Evolutionary conservation across 1,140 invertebrate species (phyloP).

Genomic region (Drosophila repletoides): DNA sequence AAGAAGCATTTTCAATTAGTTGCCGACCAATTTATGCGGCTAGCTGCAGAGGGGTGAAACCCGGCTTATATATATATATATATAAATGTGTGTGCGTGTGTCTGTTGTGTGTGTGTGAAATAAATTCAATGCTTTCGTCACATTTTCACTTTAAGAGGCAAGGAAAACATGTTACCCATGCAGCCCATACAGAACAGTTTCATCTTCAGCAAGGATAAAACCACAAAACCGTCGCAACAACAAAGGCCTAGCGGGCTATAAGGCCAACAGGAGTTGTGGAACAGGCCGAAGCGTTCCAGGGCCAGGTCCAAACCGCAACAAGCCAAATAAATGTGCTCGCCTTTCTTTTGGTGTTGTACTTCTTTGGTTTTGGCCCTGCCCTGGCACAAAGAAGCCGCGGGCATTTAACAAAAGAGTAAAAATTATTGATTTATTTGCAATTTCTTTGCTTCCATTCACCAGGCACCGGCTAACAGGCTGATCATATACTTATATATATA

Average conservation of each 20-base stretch:
- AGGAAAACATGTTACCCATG: slow-evolving; percentile 3
- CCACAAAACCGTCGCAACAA: slow-evolving; percentile 63
- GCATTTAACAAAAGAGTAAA: slow-evolving; percentile 57
- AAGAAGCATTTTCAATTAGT: slow-evolving; percentile 76
- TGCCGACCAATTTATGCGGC: slow-evolving; percentile 74
- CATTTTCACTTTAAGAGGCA: slow-evolving; percentile 57
- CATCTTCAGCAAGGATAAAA: slow-evolving; percentile 54
- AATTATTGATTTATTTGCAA: slow-evolving; percentile 66
- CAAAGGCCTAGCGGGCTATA: slow-evolving; percentile 51
- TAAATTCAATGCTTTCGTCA: slow-evolving; percentile 70
- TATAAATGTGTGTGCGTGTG: background rate
- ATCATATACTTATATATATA: background rate
- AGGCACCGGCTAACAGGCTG: background rate
- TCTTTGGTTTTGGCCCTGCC: background rate
- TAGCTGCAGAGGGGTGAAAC: slow-evolving; percentile 3
- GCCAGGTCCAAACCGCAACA: slow-evolving; percentile 49
- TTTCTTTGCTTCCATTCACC: slow-evolving; percentile 40
- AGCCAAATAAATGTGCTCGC: slow-evolving; percentile 72
- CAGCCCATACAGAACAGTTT: background rate
- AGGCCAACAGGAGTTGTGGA: background rate
- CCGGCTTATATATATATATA: background rate
- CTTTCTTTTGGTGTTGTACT: slow-evolving; percentile 39
- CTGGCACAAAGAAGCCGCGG: slow-evolving; percentile 65
- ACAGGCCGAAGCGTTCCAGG: background rate
- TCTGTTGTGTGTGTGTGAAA: slow-evolving; percentile 26